These are phyloP conservation scores for Sarcophaga carnaria DNA, from an alignment of 2,888 invertebrate genomes.

Conservation along the genomic window DNA sequence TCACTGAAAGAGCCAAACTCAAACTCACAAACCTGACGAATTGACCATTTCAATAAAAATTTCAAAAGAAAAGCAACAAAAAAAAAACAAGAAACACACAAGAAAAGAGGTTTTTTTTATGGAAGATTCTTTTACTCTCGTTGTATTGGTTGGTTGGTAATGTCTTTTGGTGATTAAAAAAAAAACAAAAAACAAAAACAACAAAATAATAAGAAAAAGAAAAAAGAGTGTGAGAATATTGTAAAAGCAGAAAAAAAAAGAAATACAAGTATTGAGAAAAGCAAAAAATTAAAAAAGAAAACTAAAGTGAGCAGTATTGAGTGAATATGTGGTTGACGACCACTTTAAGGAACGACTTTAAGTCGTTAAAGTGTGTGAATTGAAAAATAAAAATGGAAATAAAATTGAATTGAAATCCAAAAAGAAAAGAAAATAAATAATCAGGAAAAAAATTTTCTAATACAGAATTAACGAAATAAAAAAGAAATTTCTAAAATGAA, in stretches of 20 bases:
- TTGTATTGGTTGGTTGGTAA: conserved; percentile 42
- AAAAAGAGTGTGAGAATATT: conserved; percentile 59
- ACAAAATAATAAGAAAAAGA: no score
- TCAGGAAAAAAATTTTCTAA: no score
- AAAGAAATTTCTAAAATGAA: conserved; percentile 44
- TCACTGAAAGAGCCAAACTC: not conserved
- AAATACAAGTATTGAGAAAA: conserved; percentile 54
- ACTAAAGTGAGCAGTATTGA: conserved; percentile 56
- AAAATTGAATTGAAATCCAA: conserved; percentile 34
- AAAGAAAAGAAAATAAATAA: conserved; percentile 14
- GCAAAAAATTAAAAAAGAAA: conserved; percentile 65
- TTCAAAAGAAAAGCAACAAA: conserved; percentile 19
- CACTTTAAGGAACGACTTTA: conserved; percentile 69
- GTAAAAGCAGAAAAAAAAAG: conserved; percentile 31
- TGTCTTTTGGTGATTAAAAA: conserved; percentile 55
- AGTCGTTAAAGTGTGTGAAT: conserved; percentile 68
- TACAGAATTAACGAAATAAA: conserved; percentile 42
- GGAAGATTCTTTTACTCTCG: conserved; percentile 66
- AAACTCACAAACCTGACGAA: conserved; percentile 65
- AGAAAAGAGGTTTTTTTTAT: conserved; percentile 50
- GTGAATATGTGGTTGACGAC: conserved; percentile 68
- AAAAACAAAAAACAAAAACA: not conserved
- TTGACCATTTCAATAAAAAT: conserved; percentile 57
- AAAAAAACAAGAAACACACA: conserved; percentile 37
- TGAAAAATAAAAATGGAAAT: conserved; percentile 51